Percentiles rank a stretch among this genome's conserved stretches.
phyloP scores from a whole-genome alignment of 2,888 invertebrate species.

The Anarsia innoxiella region DNA sequence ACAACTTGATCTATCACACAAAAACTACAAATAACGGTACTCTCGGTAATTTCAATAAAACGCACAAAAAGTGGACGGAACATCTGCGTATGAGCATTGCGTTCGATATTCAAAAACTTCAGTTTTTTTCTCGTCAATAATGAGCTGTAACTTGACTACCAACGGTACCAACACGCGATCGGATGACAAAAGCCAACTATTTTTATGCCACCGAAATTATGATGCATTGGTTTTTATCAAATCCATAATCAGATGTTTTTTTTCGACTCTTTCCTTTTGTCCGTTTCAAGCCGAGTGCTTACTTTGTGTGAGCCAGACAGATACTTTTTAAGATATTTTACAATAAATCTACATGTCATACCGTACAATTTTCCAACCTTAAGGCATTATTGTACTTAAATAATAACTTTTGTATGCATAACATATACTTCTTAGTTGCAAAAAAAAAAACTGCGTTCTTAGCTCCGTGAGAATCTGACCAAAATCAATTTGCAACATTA shows the following conservation, averaged over 20 bases:
- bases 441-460: constrained; percentile 20
- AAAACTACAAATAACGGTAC: constrained; percentile 47
- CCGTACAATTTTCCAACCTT: no score
- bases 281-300: no score
- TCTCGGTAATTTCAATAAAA: constrained; percentile 48
- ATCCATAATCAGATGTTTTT: no score
- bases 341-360: no score
- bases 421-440: no score
- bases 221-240: constrained; percentile 7
- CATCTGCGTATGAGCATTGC: constrained; percentile 55
- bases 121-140: constrained; percentile 30
- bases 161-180: constrained; percentile 31
- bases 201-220: constrained; percentile 4
- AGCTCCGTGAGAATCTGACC: constrained; percentile 62
- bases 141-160: constrained; percentile 48
- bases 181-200: constrained; percentile 27
- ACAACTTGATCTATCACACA: constrained; percentile 41
- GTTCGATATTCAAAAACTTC: constrained; percentile 55
- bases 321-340: no score
- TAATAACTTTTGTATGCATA: no score
- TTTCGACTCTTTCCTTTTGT: no score
- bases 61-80: constrained; percentile 58
- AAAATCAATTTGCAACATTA: constrained; percentile 53
- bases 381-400: no score
- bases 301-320: no score